Evolutionary conservation across 2,113 vertebrate genomes (phyloP), one percentile per base, ranked within the genome.

Genomic region (Odocoileus virginianus): DNA sequence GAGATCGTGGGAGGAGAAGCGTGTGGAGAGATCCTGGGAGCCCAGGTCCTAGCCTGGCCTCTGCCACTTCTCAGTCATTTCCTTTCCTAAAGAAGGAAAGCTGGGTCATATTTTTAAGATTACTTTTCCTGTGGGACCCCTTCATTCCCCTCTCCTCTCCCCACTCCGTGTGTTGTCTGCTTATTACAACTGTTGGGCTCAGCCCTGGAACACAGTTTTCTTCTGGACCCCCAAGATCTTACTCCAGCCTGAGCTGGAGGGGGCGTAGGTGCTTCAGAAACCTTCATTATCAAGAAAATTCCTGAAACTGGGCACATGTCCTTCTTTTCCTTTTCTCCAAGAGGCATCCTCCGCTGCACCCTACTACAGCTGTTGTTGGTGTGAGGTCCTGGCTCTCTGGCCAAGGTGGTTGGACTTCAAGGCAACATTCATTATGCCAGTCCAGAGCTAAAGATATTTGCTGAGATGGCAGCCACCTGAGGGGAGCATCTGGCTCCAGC

Each of bases 241-340:
- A 28, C 17, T 5, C 2, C 0, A 10, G 3, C 9, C 8, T 7
- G 52, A 36, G 33, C 67, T 50, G 43, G 54, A 81, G 13, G 28
- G 45, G 11, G 15, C 15, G 28, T 3, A 1, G 81, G 43, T 45
- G 16, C 47, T 10, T 19, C 11, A 3, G 4, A 74, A n/a, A 7
- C n/a, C 54, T n/a, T 78, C 19, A 1, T 10, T 28, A 6, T 6
- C 50, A 6, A 3, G 54, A 71, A n/a, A 58, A 36, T 17, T 21
- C 23, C 45, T 8, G 11, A 21, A 43, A 40, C 0, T 14, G 55
- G 60, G 19, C 7, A 1, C 1, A 0, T 0, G 0, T 7, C 16
- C 45, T 2, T 3, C 19, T 43, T 45, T 27, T 6, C 50, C 84
- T 28, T 86, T 52, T 50, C 60, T 4, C 45, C 11, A 0, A 0